Percentiles rank a stretch among this genome's conserved stretches.
Evolutionary conservation across 2,113 vertebrate species (phyloP).

Genomic region (Patagioenas fasciata): DNA sequence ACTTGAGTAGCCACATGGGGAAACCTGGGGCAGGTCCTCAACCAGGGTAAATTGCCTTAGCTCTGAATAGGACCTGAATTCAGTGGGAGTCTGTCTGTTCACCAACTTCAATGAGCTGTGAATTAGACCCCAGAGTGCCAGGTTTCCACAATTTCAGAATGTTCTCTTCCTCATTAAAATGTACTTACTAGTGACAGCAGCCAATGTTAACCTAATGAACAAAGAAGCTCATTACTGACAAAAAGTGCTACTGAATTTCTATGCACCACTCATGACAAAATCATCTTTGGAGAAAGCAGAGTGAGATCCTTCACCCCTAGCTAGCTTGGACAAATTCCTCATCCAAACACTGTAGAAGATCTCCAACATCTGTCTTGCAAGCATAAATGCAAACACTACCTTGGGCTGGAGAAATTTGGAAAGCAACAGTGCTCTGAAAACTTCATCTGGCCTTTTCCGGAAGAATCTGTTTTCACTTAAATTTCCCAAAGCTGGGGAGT

Average conservation of each 20-base stretch:
- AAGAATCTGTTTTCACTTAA: not conserved
- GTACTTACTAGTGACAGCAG: constrained; percentile 48
- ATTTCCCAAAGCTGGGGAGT: not conserved
- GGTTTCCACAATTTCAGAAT: constrained; percentile 40
- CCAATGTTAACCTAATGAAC: constrained; percentile 45
- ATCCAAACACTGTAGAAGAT: not conserved
- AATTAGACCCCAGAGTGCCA: constrained; percentile 35
- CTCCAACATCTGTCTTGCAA: not conserved
- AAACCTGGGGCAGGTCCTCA: constrained; percentile 38
- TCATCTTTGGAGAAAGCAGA: constrained; percentile 2
- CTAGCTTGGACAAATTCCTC: not conserved
- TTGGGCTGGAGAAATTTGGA: not conserved
- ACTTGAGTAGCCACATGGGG: constrained; percentile 29
- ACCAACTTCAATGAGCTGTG: constrained; percentile 6
- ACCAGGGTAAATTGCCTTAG: constrained; percentile 25
- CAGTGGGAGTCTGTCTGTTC: constrained; percentile 45
- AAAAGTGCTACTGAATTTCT: constrained; percentile 40
- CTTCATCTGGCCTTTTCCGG: not conserved
- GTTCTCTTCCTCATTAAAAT: constrained; percentile 51
- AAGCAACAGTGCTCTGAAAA: not conserved
- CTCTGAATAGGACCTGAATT: constrained; percentile 50
- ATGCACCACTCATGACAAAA: constrained; percentile 17
- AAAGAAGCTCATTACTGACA: constrained; percentile 45
- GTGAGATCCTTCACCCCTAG: not conserved
- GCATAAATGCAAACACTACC: not conserved